phyloP scores from a whole-genome alignment of 2,888 invertebrate species.

The Hymenopus coronatus region DNA sequence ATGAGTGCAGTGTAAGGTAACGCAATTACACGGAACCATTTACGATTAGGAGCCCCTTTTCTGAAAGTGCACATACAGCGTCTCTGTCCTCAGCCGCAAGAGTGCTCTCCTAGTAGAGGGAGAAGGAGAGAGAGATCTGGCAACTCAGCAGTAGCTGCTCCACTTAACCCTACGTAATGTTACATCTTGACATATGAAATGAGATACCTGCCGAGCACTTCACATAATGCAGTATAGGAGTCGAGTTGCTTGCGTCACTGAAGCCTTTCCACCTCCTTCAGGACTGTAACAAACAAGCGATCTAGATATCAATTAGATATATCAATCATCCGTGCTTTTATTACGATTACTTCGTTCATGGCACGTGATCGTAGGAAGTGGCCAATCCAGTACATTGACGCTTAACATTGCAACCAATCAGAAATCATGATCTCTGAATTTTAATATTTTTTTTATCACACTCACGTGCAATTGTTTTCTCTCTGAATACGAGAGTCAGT shows the following conservation, averaged over 20 bases:
- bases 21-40: background rate
- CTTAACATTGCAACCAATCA: too few relatives aligned
- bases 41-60: background rate
- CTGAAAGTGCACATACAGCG: background rate
- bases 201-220: background rate
- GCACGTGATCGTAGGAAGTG: too few relatives aligned
- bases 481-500: too few relatives aligned
- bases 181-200: background rate
- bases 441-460: too few relatives aligned
- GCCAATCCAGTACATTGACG: too few relatives aligned
- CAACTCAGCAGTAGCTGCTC: background rate
- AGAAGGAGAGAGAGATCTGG: background rate
- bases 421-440: too few relatives aligned
- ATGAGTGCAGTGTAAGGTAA: background rate
- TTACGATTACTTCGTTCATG: too few relatives aligned
- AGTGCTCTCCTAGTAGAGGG: background rate
- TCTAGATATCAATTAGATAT: too few relatives aligned
- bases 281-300: too few relatives aligned
- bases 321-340: too few relatives aligned
- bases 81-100: background rate
- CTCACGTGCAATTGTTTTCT: too few relatives aligned
- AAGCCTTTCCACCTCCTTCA: too few relatives aligned
- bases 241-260: background rate
- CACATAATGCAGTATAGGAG: background rate
- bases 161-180: background rate